A percentile compares a stretch with the other conserved stretches of the same genome.
These are phyloP conservation scores for Nasua narica DNA, from an alignment of 2,797 vertebrate species.

Conservation along the genomic window DNA sequence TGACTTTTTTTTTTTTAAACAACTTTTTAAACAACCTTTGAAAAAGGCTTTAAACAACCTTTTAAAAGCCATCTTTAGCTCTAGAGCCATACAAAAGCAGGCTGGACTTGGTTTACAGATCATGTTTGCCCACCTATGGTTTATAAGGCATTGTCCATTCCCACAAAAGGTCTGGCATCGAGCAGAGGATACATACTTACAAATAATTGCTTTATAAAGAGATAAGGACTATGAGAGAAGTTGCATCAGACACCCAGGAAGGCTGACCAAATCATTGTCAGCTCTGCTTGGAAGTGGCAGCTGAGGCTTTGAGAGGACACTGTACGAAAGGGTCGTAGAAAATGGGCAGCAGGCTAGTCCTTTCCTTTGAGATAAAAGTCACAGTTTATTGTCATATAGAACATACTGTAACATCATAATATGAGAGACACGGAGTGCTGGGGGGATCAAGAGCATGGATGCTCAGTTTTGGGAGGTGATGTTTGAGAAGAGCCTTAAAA, in stretches of 20 bases:
- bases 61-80: background rate
- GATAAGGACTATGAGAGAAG: background rate
- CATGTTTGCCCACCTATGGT: background rate
- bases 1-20: background rate
- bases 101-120: background rate
- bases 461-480: background rate
- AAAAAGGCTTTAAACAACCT: background rate
- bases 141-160: background rate
- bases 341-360: background rate
- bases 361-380: background rate
- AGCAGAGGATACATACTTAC: background rate
- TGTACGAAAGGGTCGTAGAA: background rate
- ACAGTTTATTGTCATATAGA: background rate
- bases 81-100: background rate
- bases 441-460: background rate
- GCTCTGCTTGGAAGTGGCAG: background rate
- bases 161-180: background rate
- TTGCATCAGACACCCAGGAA: background rate
- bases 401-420: background rate
- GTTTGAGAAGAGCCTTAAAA: background rate
- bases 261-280: background rate
- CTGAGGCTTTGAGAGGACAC: background rate
- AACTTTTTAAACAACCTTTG: background rate
- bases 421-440: background rate
- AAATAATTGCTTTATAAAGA: background rate